Evolutionary conservation across 2,797 vertebrate species (phyloP).

Genomic region (Leptatherina wallacei): DNA sequence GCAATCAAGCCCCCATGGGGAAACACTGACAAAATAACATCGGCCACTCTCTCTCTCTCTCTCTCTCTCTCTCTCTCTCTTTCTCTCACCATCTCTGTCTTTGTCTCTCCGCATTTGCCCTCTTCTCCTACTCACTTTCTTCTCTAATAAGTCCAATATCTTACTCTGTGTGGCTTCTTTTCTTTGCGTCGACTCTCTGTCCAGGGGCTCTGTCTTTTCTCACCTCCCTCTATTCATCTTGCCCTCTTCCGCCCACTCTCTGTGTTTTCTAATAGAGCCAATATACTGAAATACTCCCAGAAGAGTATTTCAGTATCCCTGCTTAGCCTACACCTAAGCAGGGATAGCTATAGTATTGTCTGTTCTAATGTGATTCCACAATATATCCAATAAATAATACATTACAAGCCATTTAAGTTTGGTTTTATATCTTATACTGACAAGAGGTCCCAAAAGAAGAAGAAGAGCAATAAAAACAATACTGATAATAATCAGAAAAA

Average conservation of each 20-base stretch:
- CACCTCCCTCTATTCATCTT: constrained; percentile 55
- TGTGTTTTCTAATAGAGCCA: constrained; percentile 56
- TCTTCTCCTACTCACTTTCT: constrained; percentile 60
- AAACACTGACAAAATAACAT: constrained; percentile 78
- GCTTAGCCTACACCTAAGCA: constrained; percentile 31
- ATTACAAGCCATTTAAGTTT: constrained; percentile 1
- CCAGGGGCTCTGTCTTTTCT: constrained; percentile 62
- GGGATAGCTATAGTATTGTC: constrained; percentile 5
- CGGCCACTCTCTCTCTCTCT: constrained; percentile 35
- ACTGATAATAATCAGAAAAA: neutral
- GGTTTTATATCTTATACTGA: neutral
- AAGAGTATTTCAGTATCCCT: too few relatives aligned
- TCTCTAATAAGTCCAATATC: constrained; percentile 70
- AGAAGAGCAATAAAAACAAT: neutral
- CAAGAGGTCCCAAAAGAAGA: neutral
- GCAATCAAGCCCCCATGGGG: constrained; percentile 71
- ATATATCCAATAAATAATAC: constrained; percentile 2
- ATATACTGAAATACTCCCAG: constrained; percentile 43
- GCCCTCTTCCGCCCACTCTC: constrained; percentile 61
- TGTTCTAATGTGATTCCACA: constrained; percentile 7
- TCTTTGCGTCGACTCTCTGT: constrained; percentile 53
- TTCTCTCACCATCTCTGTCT: constrained; percentile 28
- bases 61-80: constrained; percentile 32
- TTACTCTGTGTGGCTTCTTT: constrained; percentile 50
- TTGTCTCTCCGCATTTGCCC: constrained; percentile 49